These are phyloP conservation scores for Chloroceryle amazona DNA, from an alignment of 2,797 vertebrate species.

Conservation along the genomic window DNA sequence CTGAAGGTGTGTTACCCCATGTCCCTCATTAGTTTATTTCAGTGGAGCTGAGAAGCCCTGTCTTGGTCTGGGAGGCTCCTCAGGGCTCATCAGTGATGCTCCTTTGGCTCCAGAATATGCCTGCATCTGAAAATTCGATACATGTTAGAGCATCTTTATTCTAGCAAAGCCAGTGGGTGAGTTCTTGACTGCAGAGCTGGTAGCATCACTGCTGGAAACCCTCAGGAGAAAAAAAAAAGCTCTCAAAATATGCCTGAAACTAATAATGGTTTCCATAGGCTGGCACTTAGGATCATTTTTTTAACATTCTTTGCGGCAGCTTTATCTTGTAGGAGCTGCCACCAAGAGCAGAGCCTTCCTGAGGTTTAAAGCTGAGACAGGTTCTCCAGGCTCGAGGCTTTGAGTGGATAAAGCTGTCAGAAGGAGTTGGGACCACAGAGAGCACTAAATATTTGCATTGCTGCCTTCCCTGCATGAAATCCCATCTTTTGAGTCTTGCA, in stretches of 20 bases:
- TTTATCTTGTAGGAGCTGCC: not conserved
- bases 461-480: not conserved
- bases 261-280: not conserved
- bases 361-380: not conserved
- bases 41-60: not conserved
- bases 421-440: not conserved
- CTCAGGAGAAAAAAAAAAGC: not conserved
- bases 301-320: not conserved
- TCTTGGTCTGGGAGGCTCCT: not conserved
- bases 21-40: not conserved
- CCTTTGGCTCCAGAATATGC: not conserved
- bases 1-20: rapidly evolving
- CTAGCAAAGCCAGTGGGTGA: not conserved
- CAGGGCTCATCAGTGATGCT: rapidly evolving
- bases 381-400: not conserved
- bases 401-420: not conserved
- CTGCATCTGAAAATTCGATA: not conserved
- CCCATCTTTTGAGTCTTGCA: not conserved
- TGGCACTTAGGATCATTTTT: not conserved
- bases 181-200: constrained; percentile 12
- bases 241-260: not conserved
- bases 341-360: not conserved
- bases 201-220: not conserved
- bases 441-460: not conserved
- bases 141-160: not conserved